A percentile compares a stretch with the other conserved stretches of the same genome.
These are phyloP conservation scores for Hanleya hanleyi DNA, from an alignment of 2,888 invertebrate genomes.

Conservation along the genomic window DNA sequence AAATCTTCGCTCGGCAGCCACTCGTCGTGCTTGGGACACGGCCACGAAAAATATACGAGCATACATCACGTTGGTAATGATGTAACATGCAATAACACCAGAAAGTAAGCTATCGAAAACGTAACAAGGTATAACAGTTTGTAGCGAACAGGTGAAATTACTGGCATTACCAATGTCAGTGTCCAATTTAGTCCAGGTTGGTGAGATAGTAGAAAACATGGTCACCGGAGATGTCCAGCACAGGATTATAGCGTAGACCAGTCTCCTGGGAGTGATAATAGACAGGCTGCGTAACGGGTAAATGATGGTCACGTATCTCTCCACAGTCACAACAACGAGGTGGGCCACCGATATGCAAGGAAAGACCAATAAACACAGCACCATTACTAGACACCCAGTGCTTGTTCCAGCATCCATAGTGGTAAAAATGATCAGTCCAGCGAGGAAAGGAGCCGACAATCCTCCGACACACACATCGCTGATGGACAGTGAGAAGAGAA, in stretches of 20 bases:
- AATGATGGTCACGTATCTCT: neutral
- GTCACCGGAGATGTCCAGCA: neutral
- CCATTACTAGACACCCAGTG: neutral
- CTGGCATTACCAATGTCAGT: neutral
- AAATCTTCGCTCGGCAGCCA: too few species aligned
- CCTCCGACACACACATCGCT: neutral
- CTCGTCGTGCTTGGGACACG: neutral
- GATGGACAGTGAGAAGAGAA: neutral
- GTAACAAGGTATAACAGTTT: neutral
- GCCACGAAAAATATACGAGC: neutral
- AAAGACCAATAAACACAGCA: neutral
- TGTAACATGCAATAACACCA: neutral
- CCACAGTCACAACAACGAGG: neutral
- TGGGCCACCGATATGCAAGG: neutral
- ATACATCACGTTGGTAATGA: neutral
- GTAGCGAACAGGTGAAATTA: neutral
- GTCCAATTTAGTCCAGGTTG: neutral
- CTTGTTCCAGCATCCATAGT: neutral
- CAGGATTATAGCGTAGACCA: neutral
- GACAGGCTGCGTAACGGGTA: neutral
- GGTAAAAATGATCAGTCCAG: neutral
- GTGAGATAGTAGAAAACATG: neutral
- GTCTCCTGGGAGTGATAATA: neutral
- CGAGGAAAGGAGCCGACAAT: neutral
- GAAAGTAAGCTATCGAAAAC: neutral